Evolutionary conservation across 2,113 vertebrate species (phyloP), one percentile per base, ranked within the genome.

Genomic region (Pangasianodon hypophthalmus): DNA sequence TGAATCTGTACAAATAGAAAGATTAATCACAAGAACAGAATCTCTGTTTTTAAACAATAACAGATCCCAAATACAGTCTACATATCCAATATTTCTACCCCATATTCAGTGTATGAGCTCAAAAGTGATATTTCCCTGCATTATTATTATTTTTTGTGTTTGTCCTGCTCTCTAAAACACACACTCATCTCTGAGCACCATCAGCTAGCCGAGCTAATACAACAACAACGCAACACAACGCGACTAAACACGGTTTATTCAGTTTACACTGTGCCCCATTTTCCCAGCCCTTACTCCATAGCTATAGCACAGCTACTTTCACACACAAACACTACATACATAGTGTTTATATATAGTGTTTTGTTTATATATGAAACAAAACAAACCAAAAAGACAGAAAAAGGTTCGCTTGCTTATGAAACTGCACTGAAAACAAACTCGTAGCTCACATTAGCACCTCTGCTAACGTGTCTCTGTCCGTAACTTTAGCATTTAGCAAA

Each of bases 381-480:
- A 58, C 1, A 26, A n/a, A 86, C 19, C 62, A 37, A 58, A n/a
- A 11, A 41, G 16, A 0, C 9, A 16, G 1, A 52, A 10, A 48
- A 80, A 48, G 4, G 10, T 5, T 48, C 2, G 24, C 24, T n/a
- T 69, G 44, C n/a, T 56, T 54, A 4, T 64, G 50, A 87, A 90
- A 84, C 48, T 84, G 69, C 64, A 18, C 41, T 60, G 50, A 87
- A 86, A 84, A 87, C 29, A 82, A 82, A 82, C 90, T 73, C 75
- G 11, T 19, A 88, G 77, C 50, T 79, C 81, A 29, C 19, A 18
- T 64, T 46, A 88, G 88, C 88, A 79, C 11, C 32, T 26, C 24
- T 21, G 87, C 69, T 88, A 91, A 21, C 67, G 48, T 1, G 82
- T 16, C 56, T 41, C 37, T 1, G 41, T 18, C 56, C 0, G 1